Percentiles rank a stretch among this genome's conserved stretches.
Evolutionary conservation across 2,797 vertebrate species (phyloP).

Genomic region (Falco concolor): DNA sequence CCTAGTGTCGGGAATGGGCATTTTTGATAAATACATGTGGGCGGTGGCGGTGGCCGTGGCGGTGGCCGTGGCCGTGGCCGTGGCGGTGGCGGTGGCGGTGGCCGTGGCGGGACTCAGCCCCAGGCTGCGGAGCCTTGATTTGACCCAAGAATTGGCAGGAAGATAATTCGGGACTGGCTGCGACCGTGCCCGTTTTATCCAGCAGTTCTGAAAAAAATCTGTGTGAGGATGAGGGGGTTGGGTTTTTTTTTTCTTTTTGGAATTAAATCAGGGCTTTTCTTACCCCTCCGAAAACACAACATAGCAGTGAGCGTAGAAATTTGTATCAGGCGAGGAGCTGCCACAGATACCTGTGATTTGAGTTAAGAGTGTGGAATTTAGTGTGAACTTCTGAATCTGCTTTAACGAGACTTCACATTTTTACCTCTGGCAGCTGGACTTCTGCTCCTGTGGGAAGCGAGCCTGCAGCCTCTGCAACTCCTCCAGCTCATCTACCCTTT

Average conservation of each 20-base stretch:
- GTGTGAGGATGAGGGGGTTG: no score
- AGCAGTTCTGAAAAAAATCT: not conserved
- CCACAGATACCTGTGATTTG: not conserved
- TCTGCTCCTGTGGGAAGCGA: rapidly evolving
- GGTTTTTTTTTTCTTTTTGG: not conserved
- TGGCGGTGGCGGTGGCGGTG: no score
- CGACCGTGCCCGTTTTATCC: not conserved
- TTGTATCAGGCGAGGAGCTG: not conserved
- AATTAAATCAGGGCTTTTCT: not conserved
- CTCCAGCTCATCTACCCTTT: no score
- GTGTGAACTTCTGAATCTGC: not conserved
- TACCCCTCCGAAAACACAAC: not conserved
- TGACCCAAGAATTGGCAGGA: no score
- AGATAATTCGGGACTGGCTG: no score
- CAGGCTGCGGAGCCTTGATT: not conserved
- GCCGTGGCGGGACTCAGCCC: no score
- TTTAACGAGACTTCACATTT: not conserved
- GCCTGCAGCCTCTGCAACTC: not conserved
- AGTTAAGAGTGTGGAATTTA: not conserved
- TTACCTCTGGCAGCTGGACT: not conserved
- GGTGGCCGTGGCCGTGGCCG: no score
- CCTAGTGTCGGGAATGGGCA: constrained; percentile 39
- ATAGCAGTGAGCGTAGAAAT: rapidly evolving
- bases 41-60: no score
- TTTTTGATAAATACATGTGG: not conserved